Base-by-base conservation (phyloP, 53 echinoderm and acorn worm species). In the Astropecten irregularis region DNA sequence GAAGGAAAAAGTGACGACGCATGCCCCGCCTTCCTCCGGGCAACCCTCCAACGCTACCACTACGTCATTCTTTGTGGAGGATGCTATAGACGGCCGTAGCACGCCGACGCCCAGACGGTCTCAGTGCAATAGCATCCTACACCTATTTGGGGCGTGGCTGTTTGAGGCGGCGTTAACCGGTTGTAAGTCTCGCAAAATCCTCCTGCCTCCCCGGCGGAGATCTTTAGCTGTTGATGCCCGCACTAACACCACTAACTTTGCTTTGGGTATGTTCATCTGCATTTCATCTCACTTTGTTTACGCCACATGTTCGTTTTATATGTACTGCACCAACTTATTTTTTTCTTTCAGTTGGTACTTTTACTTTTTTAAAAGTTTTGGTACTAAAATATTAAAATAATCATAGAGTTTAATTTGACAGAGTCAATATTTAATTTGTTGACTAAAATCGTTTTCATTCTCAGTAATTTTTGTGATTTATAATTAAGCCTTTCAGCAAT, bases 121-220 rank as follows among this genome's bases (percentile, higher is more conserved):
- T 8, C 87, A 92, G 67, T 99, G 99, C 71, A 95, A 99, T 82
- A 99, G 94, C 83, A 83, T 99, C 54, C 90, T 97, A 16, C 94
- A 99, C 51, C 84, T 99, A 63, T 99, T 92, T 90, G 99, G 94
- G 71, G 90, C 92, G 62, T 99, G 99, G 99, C 90, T 99, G 68
- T 95, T 95, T 81, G 94, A 99, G 88, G 99, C 94, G 9, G 94
- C 99, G 51, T 86, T 99, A 29, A 92, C 92, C 48, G 99, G 99
- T 73, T 99, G 99, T 99, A 99, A 99, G 99, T 99, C 95, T 53
- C 84, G 79, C 42, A 89, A 91, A 60, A 89, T 76, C 65, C 84
- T 86, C 55, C 83, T 85, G 85, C 95, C 86, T 29, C 79, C 86
- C 26, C 82, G 95, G 62, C 91, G 95, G 83, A 91, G 82, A 62